Evolutionary conservation across 2,113 vertebrate species (phyloP), one percentile per base, ranked within the genome.

Genomic region (Catagonus wagneri): DNA sequence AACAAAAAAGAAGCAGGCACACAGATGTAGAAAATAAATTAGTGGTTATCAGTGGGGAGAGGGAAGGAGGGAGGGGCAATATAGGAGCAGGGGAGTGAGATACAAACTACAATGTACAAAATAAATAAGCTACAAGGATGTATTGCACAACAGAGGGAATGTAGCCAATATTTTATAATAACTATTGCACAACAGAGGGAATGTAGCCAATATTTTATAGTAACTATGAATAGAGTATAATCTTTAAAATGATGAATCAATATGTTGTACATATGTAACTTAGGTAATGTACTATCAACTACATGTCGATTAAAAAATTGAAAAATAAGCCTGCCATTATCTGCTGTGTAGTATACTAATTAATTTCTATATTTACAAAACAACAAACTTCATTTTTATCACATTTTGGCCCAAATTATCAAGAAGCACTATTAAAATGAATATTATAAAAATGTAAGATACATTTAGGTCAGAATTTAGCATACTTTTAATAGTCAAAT

Each of bases 341-440:
- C 60, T 80, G 78, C 29, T 54, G 72, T 66, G 32, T 23, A 61
- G 15, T 68, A 61, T 34, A 79, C 15, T 27, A 74, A 23, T 92
- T 83, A 50, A 56, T 22, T 79, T 92, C 36, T 66, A 68, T 27
- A 36, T 80, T 94, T 32, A 68, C 1, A 78, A 71, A 66, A 61
- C 44, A 17, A 16, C 1, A 78, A 20, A 92, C 61, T 74, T 94
- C 34, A 84, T 66, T 83, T 61, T 92, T 54, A 17, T 52, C 7
- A 58, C 90, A 23, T 71, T 63, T 29, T 69, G 1, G 71, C 78
- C 84, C 71, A 92, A 92, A 85, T 89, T 92, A 29, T 74, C 34
- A 89, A 79, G 27, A 5, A 65, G 20, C 1, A 1, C 14, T 44
- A 61, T 66, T 84, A 76, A 63, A 95, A 92, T 44, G 7, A 88